Evolutionary conservation across 2,797 vertebrate genomes (phyloP), one percentile per base, ranked within the genome.

Genomic region (Neoniphon sammara): DNA sequence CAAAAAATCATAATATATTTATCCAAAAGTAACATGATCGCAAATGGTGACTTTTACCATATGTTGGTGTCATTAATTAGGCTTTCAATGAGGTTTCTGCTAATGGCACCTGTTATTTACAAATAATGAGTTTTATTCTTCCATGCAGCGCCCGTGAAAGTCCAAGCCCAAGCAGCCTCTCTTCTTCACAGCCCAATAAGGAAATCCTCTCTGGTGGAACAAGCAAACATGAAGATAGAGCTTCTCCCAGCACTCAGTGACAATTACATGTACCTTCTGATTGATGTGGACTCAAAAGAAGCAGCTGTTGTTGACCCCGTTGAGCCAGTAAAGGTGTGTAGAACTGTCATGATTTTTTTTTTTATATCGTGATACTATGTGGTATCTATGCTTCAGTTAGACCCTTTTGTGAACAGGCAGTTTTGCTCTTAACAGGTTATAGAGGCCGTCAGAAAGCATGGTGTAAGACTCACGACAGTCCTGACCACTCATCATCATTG

Each of bases 251-350:
- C 98, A 0, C 96, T 99, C 70, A 95, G 93, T 0, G 98, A 99
- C 91, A 99, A 99, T 91, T 99, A 99, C 92, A 99, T 99, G 98
- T 99, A 99, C 89, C 96, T 99, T 17, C 91, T 99, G 71, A 96
- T 99, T 0, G 98, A 99, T 0, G 92, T 91, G 63, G 96, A 97
- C 54, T 95, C 96, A 14, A 95, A 78, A 76, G 97, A 99, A 84
- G 98, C 97, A 0, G 98, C 98, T 5, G 85, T 98, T 0, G 96
- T 99, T 0, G 98, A 99, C 70, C 98, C 98, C 0, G 98, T 97
- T 75, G 97, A 99, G 73, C 98, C 98, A 5, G 89, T 95, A 58
- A 99, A 98, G 96, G 98, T 97, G 79, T 23, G 57, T 68, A 9
- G 7, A 52, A 31, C 17, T 39, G 21, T 30, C 12, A 1, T 3